Conservation (phyloP, 2,797 vertebrate genomes). For the Paguma larvata region DNA sequence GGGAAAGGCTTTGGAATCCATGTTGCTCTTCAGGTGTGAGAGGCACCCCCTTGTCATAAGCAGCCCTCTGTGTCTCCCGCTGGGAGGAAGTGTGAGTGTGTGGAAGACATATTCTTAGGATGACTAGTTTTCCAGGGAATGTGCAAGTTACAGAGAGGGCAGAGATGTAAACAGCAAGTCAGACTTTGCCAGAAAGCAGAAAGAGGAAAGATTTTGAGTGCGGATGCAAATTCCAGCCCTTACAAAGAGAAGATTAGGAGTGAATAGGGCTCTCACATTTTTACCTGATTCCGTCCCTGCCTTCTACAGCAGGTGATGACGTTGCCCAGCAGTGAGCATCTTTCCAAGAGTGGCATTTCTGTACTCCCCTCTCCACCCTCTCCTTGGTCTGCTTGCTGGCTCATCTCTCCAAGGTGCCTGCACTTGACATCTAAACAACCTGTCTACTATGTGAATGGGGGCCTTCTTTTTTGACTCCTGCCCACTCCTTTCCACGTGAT, state of each 20-base stretch:
- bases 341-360: not conserved
- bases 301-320: not conserved
- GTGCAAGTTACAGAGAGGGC: not conserved
- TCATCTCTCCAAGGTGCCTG: not conserved
- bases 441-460: not conserved
- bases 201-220: not conserved
- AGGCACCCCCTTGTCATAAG: not conserved
- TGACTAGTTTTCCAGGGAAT: not conserved
- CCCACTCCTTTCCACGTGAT: accelerated
- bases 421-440: not conserved
- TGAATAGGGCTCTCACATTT: not conserved
- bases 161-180: not conserved
- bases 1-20: not conserved
- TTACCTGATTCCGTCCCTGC: not conserved
- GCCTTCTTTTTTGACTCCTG: not conserved
- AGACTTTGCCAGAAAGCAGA: not conserved
- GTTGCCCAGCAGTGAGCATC: not conserved
- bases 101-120: not conserved
- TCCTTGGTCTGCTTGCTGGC: not conserved
- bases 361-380: accelerated
- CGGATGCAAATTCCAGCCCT: not conserved
- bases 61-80: not conserved
- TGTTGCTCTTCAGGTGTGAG: not conserved
- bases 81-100: not conserved
- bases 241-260: not conserved